Percentiles rank a stretch among this genome's conserved stretches.
Conservation (phyloP, 2,888 invertebrate species). For the Biston stratarius region DNA sequence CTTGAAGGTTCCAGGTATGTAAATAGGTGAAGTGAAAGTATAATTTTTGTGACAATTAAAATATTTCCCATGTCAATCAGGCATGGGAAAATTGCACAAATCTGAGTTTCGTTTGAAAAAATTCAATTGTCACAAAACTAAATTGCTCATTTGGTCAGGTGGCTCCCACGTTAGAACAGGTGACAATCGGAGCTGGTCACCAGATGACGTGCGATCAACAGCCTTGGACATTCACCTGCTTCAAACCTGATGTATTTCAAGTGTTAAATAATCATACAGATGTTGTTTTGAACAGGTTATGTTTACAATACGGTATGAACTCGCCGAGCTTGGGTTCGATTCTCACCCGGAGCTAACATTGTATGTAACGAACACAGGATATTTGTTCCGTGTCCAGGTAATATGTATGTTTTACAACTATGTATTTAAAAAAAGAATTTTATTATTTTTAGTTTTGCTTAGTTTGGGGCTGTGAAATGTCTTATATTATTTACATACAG, state of each 20-base stretch:
- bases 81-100: conserved; percentile 57
- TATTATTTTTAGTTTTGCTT: too few relatives aligned
- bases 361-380: too few relatives aligned
- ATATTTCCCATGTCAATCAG: conserved; percentile 64
- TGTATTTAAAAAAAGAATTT: too few relatives aligned
- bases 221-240: conserved; percentile 70
- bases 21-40: conserved; percentile 59
- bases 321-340: too few relatives aligned
- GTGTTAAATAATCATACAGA: conserved; percentile 46
- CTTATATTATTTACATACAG: too few relatives aligned
- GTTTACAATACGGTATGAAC: conserved; percentile 16
- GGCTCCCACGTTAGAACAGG: conserved; percentile 56
- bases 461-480: too few relatives aligned
- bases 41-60: conserved; percentile 40
- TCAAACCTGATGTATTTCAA: conserved; percentile 52
- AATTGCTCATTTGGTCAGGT: conserved; percentile 48
- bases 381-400: too few relatives aligned
- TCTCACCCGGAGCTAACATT: too few relatives aligned
- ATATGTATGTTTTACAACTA: too few relatives aligned
- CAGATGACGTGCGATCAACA: conserved; percentile 71
- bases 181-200: conserved; percentile 62
- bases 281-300: conserved; percentile 55
- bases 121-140: conserved; percentile 48
- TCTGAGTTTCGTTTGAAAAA: conserved; percentile 30
- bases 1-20: conserved; percentile 46